Percentiles rank a stretch among this genome's conserved stretches.
These are phyloP conservation scores for Candoia aspera DNA, from an alignment of 2,113 vertebrate genomes.

Conservation along the genomic window DNA sequence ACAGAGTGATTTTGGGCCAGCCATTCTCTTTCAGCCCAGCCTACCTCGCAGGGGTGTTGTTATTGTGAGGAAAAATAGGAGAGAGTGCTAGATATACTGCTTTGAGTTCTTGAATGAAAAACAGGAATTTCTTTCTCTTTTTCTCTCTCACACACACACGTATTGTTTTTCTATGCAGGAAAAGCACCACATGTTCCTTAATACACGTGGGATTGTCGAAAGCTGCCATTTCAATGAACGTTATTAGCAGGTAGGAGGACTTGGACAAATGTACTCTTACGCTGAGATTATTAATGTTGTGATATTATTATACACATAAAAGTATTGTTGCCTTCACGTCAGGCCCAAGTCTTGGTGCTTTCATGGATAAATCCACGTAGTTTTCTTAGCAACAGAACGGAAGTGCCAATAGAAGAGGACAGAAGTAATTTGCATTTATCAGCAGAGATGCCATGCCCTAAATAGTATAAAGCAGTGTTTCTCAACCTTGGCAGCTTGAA, in stretches of 20 bases:
- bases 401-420: too few species aligned
- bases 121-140: too few species aligned
- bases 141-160: too few species aligned
- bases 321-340: neutral
- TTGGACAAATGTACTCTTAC: neutral
- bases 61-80: neutral
- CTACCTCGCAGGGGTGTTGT: neutral
- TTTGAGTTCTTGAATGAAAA: neutral
- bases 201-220: neutral
- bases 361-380: too few species aligned
- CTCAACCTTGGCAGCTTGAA: too few species aligned
- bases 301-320: neutral
- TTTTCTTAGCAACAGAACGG: too few species aligned
- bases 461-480: neutral
- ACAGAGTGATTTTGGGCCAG: neutral
- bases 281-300: neutral
- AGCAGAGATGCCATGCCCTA: neutral
- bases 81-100: neutral
- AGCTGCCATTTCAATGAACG: neutral
- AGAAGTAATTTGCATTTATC: neutral
- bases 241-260: neutral
- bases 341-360: too few species aligned
- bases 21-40: neutral
- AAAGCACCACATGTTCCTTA: neutral
- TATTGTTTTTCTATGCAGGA: neutral